Percentiles rank a stretch among this genome's conserved stretches.
phyloP scores from a whole-genome alignment of 2,797 vertebrate genomes.

The Gallinago stenura region DNA sequence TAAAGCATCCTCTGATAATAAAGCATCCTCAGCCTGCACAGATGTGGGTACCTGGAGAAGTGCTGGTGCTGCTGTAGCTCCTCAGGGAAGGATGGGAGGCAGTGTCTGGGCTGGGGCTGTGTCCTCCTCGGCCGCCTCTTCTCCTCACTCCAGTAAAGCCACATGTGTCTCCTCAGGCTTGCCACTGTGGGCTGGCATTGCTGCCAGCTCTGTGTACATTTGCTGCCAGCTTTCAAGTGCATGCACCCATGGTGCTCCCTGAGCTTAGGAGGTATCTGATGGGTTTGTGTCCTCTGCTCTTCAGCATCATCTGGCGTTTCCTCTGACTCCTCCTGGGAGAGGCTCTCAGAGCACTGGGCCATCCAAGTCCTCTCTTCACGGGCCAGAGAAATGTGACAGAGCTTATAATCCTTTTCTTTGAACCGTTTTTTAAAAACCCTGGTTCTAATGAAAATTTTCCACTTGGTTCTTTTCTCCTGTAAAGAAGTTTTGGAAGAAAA shows the following conservation, averaged over 20 bases:
- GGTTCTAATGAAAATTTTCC: not conserved
- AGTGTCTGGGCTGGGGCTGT: not conserved
- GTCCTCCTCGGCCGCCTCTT: not conserved
- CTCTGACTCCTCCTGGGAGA: not conserved
- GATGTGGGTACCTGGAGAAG: not conserved
- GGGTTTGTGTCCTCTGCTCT: not conserved
- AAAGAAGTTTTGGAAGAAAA: not conserved
- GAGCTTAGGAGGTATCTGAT: not conserved
- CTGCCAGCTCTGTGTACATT: not conserved
- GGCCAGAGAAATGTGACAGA: not conserved
- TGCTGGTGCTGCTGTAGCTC: not conserved
- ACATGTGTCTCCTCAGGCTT: accelerated
- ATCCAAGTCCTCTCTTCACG: not conserved
- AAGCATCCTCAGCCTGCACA: not conserved
- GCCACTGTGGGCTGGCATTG: not conserved
- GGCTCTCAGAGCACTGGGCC: not conserved
- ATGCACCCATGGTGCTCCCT: accelerated
- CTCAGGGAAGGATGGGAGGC: not conserved
- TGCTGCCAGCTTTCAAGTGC: accelerated
- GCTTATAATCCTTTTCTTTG: not conserved
- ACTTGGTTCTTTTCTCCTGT: not conserved
- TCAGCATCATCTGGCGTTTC: accelerated
- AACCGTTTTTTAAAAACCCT: not conserved
- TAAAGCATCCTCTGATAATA: not conserved
- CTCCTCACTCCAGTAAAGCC: not conserved